Conservation (phyloP, 1,140 invertebrate species). For the Drosophila oshimai region DNA sequence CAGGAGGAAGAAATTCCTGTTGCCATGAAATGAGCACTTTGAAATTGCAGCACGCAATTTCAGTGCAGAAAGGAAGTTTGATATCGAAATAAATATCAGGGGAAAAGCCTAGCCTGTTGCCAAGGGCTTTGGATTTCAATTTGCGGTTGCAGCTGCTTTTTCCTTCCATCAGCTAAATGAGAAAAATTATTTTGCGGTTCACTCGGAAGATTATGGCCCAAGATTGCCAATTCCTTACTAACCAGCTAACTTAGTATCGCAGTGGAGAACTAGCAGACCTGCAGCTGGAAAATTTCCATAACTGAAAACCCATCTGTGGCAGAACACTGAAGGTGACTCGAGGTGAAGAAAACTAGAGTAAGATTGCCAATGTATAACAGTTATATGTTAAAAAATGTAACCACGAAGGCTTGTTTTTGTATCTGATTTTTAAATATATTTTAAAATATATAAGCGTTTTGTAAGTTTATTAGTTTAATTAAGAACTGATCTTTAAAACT, state of each 20-base stretch:
- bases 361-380: no score
- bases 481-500: no score
- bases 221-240: conserved; percentile 40
- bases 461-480: no score
- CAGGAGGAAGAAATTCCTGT: conserved; percentile 6
- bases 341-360: background rate
- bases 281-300: conserved; percentile 32
- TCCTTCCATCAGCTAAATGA: conserved; percentile 21
- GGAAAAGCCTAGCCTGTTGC: conserved; percentile 17
- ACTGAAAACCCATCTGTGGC: conserved; percentile 24
- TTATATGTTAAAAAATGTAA: no score
- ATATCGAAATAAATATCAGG: background rate
- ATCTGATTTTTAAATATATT: background rate
- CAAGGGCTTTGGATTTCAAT: conserved; percentile 48
- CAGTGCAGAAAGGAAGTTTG: background rate
- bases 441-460: no score
- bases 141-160: conserved; percentile 54
- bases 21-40: conserved; percentile 17
- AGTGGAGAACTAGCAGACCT: background rate
- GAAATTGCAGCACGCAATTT: conserved; percentile 36
- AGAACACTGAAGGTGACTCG: conserved; percentile 15
- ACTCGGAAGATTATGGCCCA: conserved; percentile 64
- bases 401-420: no score
- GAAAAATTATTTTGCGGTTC: conserved; percentile 63
- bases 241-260: conserved; percentile 1